Percentiles rank a stretch among this genome's conserved stretches.
Evolutionary conservation across 2,797 vertebrate species (phyloP).

Genomic region (Fundulus diaphanus): DNA sequence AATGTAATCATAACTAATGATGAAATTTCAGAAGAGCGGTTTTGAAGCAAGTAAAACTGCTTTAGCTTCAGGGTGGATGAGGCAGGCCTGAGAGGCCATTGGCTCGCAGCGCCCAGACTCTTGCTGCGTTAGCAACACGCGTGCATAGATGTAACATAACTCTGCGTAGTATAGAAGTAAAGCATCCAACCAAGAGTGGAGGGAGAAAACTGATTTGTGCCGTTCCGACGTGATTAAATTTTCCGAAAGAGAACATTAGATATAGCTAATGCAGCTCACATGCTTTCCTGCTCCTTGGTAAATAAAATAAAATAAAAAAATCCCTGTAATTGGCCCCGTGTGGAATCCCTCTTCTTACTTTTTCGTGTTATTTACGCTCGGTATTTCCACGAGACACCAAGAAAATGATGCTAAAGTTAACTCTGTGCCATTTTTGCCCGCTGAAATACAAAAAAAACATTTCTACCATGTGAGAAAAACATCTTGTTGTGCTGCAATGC

Average conservation of each 20-base stretch:
- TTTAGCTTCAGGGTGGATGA: slow-evolving; percentile 9
- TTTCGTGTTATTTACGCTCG: slow-evolving; percentile 45
- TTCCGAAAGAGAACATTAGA: slow-evolving; percentile 16
- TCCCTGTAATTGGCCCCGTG: slow-evolving; percentile 15
- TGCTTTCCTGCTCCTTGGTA: slow-evolving; percentile 27
- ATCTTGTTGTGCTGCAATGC: no score
- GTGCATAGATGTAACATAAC: slow-evolving; percentile 2
- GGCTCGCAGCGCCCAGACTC: slow-evolving; percentile 10
- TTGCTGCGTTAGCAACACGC: neutral
- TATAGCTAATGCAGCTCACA: slow-evolving; percentile 3
- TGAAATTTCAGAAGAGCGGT: neutral
- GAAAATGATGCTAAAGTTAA: slow-evolving; percentile 23
- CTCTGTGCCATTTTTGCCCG: neutral
- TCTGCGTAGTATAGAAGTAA: slow-evolving; percentile 9
- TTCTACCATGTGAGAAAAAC: slow-evolving; percentile 4
- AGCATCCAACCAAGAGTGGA: slow-evolving; percentile 22
- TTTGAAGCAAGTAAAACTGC: neutral
- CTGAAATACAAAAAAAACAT: slow-evolving; percentile 15
- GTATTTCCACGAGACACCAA: slow-evolving; percentile 53
- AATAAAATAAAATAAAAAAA: slow-evolving; percentile 20
- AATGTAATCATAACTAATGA: neutral
- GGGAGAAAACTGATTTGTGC: neutral
- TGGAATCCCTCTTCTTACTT: slow-evolving; percentile 32
- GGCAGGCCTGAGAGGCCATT: slow-evolving; percentile 1
- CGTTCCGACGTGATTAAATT: slow-evolving; percentile 12